Base-by-base conservation (phyloP, 2,888 invertebrate genomes). In the Piscicola geometra region DNA sequence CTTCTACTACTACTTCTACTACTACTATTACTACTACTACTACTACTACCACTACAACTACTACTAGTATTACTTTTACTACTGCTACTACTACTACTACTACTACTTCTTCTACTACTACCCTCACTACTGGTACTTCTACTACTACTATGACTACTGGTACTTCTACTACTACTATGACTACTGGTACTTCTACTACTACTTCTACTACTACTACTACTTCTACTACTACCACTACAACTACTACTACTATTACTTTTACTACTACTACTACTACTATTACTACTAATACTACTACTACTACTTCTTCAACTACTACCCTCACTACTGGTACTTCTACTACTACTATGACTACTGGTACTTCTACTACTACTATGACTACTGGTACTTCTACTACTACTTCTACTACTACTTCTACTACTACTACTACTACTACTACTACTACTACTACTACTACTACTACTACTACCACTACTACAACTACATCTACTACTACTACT, bases 11-110 rank as follows among this genome's bases (percentile, higher is more conserved):
- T 68, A 68, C 30, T 68, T 12, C n/a, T 68, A 35, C 30, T 68
- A 68, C 30, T 68, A 35, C 30, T 68, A 35, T 30, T 68, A 30
- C 30, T 68, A 35, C 30, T 68, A 68, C 30, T 68, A 68, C 30
- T 68, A 35, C 30, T 68, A 35, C 30, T 68, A 35, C n/a, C 30
- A 68, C 30, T 68, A 68, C 69, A 28, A 35, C 69, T 68, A 35
- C 69, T 68, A 35, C 30, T 68, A 35, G 5, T 68, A 68, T 30
- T 68, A 68, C 30, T 68, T 21, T 33, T 68, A 9, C 12, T 68
- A 35, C n/a, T 68, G 5, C 30, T 68, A 35, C 30, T 68, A 35
- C n/a, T 68, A 68, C 30, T 68, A 64, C 21, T 64, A 64, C 21
- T 64, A 64, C 21, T 64, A 64, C 21, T 64, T 12, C 21, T 64